Percentiles rank a stretch among this genome's conserved stretches.
phyloP scores from a whole-genome alignment of 2,888 invertebrate genomes.

The Strigamia crassipes region DNA sequence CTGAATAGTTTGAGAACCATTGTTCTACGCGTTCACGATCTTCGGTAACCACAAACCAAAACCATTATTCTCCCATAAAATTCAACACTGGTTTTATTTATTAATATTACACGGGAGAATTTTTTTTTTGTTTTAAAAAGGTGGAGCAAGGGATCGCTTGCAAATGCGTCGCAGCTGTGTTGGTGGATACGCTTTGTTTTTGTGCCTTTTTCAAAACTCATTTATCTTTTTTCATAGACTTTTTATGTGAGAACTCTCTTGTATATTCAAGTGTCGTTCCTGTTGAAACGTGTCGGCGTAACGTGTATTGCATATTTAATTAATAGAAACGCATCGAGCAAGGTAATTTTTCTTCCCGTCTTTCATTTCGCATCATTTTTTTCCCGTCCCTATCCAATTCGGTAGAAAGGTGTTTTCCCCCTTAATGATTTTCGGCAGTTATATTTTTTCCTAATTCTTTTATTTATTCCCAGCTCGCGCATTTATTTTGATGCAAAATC shows the following conservation, averaged over 20 bases:
- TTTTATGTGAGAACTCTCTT: not conserved
- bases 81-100: no score
- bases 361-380: not conserved
- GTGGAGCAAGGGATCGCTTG: not conserved
- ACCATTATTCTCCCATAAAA: no score
- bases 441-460: not conserved
- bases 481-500: conserved; percentile 3
- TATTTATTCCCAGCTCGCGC: not conserved
- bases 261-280: not conserved
- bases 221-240: not conserved
- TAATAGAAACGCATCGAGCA: not conserved
- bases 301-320: not conserved
- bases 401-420: no score
- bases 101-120: not conserved
- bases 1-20: no score
- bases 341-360: not conserved
- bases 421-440: no score
- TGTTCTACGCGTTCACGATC: no score
- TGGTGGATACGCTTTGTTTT: not conserved
- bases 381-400: not conserved
- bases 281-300: not conserved
- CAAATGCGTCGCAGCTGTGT: not conserved
- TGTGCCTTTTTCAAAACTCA: not conserved
- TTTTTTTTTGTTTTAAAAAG: no score
- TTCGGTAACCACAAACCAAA: not conserved